Base-by-base conservation (phyloP, 2,113 vertebrate genomes). In the Phyllostomus discolor region DNA sequence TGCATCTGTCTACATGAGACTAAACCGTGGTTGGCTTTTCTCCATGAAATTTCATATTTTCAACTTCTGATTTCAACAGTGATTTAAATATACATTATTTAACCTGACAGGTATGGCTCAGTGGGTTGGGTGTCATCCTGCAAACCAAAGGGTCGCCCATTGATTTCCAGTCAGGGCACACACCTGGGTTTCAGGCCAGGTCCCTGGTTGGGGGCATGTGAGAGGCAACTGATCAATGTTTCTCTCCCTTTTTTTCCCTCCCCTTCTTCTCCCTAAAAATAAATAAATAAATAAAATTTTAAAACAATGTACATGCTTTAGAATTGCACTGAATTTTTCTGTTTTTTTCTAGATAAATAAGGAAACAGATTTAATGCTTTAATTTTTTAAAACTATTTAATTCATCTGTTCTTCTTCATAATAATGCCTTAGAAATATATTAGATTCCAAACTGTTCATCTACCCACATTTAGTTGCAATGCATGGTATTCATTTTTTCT, bases 291-390 rank as follows among this genome's bases (percentile, higher is more conserved):
- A 64, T 15, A 64, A 64, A 64, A 64, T 31, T 28, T 64, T 64
- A 31, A 1, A 31, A 64, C 31, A 64, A 14, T 43, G 6, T 38
- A 22, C 8, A 41, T 31, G 52, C 4, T 33, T 90, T 73, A 79
- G 16, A 87, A 59, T 94, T 73, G 86, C 14, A n/a, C 14, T 90
- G 62, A n/a, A 82, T 24, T 48, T 83, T 95, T 54, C 26, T 83
- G 7, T 33, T 96, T 62, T 62, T 82, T 89, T 64, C 31, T 78
- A 52, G 24, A n/a, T 88, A 79, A 94, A 73, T 88, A 57, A 96
- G 54, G 48, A 94, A 54, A 83, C 11, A 76, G 4, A 87, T 85
- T 66, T 78, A 75, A 94, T 81, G 33, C 24, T 79, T 79, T 94
- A 16, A 94, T 66, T 91, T 95, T 76, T 22, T 54, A 35, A 72